Evolutionary conservation across 64 coral and sea anemone genomes (phyloP).

Genomic region (Catalaphyllia jardinei): DNA sequence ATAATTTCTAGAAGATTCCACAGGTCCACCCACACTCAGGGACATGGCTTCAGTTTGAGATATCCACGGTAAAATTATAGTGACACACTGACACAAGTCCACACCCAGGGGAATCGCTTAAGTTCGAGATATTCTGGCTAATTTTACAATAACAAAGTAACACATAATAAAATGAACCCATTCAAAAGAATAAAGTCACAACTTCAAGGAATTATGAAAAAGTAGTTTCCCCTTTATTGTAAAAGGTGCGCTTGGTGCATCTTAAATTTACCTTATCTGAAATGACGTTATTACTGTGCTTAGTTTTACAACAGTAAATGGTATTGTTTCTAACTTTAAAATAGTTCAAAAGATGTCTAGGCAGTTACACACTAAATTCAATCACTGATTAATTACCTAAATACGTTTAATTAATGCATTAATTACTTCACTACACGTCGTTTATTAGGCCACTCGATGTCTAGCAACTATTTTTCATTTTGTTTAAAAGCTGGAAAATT

Average conservation of each 20-base stretch:
- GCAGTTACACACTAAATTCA: conserved; percentile 11
- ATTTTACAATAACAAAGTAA: conserved; percentile 7
- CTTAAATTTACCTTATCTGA: neutral
- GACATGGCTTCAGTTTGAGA: neutral
- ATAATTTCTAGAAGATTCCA: no score
- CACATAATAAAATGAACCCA: conserved; percentile 13
- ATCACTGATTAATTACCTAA: conserved; percentile 8
- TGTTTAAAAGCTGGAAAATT: conserved; percentile 2
- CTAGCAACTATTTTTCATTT: neutral
- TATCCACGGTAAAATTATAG: neutral
- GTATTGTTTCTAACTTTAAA: neutral
- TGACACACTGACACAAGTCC: neutral
- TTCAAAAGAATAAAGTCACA: conserved; percentile 18
- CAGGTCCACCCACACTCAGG: conserved; percentile 3
- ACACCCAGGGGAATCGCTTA: conserved; percentile 10
- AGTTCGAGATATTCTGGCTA: conserved; percentile 10
- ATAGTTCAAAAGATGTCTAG: conserved; percentile 2
- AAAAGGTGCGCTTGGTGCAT: neutral
- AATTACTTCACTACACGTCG: neutral
- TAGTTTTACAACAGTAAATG: conserved; percentile 17
- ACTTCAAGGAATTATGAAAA: neutral
- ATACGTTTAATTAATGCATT: conserved; percentile 21
- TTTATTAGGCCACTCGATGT: conserved; percentile 12
- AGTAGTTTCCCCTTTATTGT: conserved; percentile 21
- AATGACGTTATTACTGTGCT: neutral